Evolutionary conservation across 1,140 invertebrate genomes (phyloP), one percentile per base, ranked within the genome.

Genomic region (Vollenhovia emeryi): DNA sequence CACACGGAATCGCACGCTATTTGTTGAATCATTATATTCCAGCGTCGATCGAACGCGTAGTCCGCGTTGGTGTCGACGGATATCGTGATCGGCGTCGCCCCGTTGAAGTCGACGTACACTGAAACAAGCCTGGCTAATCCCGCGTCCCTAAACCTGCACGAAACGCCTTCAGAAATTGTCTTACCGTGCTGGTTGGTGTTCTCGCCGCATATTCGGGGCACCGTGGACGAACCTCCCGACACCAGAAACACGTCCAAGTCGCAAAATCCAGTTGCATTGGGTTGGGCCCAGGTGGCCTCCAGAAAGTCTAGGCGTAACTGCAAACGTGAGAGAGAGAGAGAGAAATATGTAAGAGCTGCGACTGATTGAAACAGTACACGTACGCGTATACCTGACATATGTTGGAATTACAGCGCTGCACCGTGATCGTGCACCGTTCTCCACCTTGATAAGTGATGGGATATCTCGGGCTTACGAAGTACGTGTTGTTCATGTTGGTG

Each of bases 41-140:
- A 98, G 84, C 96, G 95, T 30, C 97, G 95, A 71, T 96, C 94
- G 86, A 96, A 96, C 50, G 91, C 83, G 9, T 96, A 96, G 0
- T 95, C 93, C 0, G 94, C 89, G 1, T 96, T 96, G 3, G 97
- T 97, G 52, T 96, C 96, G 11, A 98, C 95, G 0, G 96, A 95
- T 11, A 98, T 96, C 27, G 96, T 96, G 30, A 97, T 97, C 1
- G 96, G 96, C 52, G 94, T 95, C 60, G 96, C 95, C 2, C 95
- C 96, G 85, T 97, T 96, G 87, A 98, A 98, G 91, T 97, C 97
- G 0, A 98, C 95, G 85, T 97, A 98, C 8, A 98, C 96, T 96
- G 62, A 79, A 92, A 91, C 30, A 52, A 75, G 50, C 40, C 11
- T 33, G 76, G 43, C 59, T 84, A 55, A 62, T 71, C 40, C 4